Evolutionary conservation across 2,797 vertebrate genomes (phyloP).

Genomic region (Decapterus maruadsi): DNA sequence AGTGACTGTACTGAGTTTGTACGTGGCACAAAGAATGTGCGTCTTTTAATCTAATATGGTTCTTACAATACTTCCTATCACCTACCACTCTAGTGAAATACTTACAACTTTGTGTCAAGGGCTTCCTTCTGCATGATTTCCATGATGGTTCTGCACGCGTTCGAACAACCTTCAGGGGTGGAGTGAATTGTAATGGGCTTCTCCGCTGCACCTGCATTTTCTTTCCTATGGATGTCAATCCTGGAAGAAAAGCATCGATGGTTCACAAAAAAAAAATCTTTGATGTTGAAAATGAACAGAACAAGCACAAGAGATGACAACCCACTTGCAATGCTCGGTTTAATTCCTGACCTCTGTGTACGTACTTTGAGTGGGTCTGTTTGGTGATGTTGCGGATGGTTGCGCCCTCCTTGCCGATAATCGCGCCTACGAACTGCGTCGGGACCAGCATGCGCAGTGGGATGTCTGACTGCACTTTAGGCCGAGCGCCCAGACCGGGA

Average conservation of each 20-base stretch:
- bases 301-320: not conserved
- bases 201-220: slow-evolving; percentile 97
- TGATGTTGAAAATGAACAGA: not conserved
- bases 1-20: not conserved
- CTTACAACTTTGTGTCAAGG: slow-evolving; percentile 98
- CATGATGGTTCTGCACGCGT: slow-evolving; percentile 96
- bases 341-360: slow-evolving; percentile 62
- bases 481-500: slow-evolving; percentile 88
- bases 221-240: slow-evolving; percentile 99
- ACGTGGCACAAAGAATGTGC: not conserved
- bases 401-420: slow-evolving; percentile 98
- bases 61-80: too few relatives aligned
- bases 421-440: slow-evolving; percentile 98
- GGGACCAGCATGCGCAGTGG: slow-evolving; percentile 96
- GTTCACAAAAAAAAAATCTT: not conserved
- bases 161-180: slow-evolving; percentile 96
- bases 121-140: slow-evolving; percentile 99
- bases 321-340: not conserved
- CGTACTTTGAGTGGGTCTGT: slow-evolving; percentile 98
- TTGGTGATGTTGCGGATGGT: slow-evolving; percentile 99
- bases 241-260: slow-evolving; percentile 71
- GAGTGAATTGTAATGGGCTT: slow-evolving; percentile 99
- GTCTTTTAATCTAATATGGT: too few relatives aligned
- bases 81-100: too few relatives aligned
- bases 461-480: slow-evolving; percentile 94